Evolutionary conservation across 2,888 invertebrate species (phyloP), one percentile per base, ranked within the genome.

Genomic region (Ypsolopha sequella): DNA sequence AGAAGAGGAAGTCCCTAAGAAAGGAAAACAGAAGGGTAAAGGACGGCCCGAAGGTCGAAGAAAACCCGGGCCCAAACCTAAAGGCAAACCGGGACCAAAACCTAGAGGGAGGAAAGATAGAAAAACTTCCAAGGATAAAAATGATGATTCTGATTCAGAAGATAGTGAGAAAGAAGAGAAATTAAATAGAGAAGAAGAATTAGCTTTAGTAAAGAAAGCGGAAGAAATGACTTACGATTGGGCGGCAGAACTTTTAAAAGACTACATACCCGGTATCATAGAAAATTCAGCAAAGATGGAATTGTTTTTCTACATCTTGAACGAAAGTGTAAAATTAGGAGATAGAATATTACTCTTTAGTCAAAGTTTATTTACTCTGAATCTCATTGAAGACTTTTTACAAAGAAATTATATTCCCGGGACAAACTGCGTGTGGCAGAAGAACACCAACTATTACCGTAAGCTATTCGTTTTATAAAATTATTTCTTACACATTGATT

Each of bases 201-300:
- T 89, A 57, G 87, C 82, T 38, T 72, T 87, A 57, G 76, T 84
- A 0, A 92, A 91, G 70, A 92, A 93, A 69, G 94, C 93, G 59
- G 93, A 93, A 64, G 94, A 93, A 59, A 92, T 95, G 72, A 94
- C 95, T 0, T 95, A 95, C 63, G 95, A 96, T 68, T 96, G 96
- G 96, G 95, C 95, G 8, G 80, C 92, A 9, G 94, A 95, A 61
- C 76, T 95, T 48, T 88, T 95, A 69, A 94, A 94, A 76, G 93
- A 91, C 60, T 99, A 99, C 72, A 86, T 92, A 55, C 92, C 96
- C 1, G 97, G 96, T n/a, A 86, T 93, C 41, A 91, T 98, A 58
- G 95, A 96, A 66, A 96, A 96, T 68, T 96, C 98, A 2, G 95
- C 95, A 1, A 99, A 99, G 86, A 95, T 99, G 93, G 92, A 95